Conservation (phyloP, 1,140 invertebrate species). For the Eufriesea mexicana region DNA sequence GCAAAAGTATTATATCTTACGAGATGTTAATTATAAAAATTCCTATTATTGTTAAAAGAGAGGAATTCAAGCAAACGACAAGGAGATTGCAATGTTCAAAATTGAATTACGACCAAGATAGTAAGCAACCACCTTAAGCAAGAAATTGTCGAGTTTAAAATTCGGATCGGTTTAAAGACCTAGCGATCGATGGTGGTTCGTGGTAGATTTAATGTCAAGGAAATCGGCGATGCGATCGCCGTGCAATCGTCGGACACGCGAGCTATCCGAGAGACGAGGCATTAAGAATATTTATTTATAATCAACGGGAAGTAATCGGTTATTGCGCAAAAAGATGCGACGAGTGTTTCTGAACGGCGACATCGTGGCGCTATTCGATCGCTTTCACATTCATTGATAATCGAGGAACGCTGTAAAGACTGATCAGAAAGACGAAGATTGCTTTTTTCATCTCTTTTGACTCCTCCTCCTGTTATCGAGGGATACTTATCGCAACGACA, state of each 20-base stretch:
- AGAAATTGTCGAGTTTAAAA: too few species aligned
- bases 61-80: too few species aligned
- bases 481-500: constrained; percentile 32
- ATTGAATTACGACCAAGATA: too few species aligned
- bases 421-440: constrained; percentile 30
- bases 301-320: neutral
- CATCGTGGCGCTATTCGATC: constrained; percentile 3
- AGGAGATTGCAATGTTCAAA: too few species aligned
- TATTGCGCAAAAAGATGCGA: neutral
- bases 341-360: neutral
- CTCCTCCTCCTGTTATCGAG: neutral
- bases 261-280: neutral
- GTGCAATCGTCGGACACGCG: neutral
- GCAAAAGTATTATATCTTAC: too few species aligned
- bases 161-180: too few species aligned
- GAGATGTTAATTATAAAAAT: too few species aligned
- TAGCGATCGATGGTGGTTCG: too few species aligned
- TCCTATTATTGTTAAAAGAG: too few species aligned
- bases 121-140: too few species aligned
- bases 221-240: neutral
- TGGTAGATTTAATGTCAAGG: too few species aligned
- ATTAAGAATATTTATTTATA: constrained; percentile 36
- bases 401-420: constrained; percentile 32
- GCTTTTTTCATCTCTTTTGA: neutral
- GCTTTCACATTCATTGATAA: neutral